A percentile compares a stretch with the other conserved stretches of the same genome.
Evolutionary conservation across 2,113 vertebrate genomes (phyloP).

Genomic region (Paramormyrops kingsleyae): DNA sequence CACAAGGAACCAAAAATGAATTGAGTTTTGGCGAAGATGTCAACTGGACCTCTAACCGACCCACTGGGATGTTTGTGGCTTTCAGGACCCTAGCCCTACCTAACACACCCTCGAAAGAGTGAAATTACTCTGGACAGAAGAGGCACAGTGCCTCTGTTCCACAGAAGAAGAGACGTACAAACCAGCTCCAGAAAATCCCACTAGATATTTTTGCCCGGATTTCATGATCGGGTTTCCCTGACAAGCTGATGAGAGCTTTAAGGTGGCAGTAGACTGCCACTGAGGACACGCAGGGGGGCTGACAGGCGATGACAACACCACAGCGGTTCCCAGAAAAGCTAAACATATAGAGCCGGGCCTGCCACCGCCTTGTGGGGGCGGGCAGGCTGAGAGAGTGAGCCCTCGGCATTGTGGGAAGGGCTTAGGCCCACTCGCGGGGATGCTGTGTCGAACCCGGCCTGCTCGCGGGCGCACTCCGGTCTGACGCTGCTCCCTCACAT

Average conservation of each 20-base stretch:
- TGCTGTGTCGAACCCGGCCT: background rate
- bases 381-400: background rate
- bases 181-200: conserved; percentile 42
- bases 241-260: conserved; percentile 46
- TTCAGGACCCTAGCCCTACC: background rate
- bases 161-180: conserved; percentile 58
- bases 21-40: background rate
- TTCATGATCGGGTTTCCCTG: conserved; percentile 28
- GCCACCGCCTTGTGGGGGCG: background rate
- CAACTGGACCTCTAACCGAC: background rate
- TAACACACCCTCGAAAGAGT: conserved; percentile 27
- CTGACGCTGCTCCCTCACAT: background rate
- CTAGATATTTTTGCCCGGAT: conserved; percentile 25
- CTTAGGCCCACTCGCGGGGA: background rate
- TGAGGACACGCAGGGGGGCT: background rate
- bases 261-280: conserved; percentile 23
- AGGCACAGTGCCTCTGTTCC: background rate
- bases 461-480: background rate
- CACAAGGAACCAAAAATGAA: background rate
- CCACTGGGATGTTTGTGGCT: background rate
- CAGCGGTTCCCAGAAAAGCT: conserved; percentile 1
- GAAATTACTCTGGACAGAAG: background rate
- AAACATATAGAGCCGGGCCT: background rate
- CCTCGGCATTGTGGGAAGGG: background rate
- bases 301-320: background rate